phyloP scores from a whole-genome alignment of 2,797 vertebrate genomes.

The Calcarius lapponicus region DNA sequence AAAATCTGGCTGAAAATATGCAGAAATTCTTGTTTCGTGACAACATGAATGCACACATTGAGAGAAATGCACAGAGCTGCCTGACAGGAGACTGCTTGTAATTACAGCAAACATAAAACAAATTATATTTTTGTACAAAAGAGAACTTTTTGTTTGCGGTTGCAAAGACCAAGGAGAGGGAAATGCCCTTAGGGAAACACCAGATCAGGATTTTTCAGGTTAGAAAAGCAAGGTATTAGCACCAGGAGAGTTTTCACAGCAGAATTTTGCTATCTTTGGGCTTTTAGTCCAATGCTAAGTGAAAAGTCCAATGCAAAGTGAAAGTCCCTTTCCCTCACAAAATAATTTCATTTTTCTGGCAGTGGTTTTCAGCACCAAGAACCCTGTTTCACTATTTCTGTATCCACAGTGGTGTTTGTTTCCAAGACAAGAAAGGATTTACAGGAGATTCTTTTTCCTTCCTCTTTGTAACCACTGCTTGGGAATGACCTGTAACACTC shows the following conservation, averaged over 20 bases:
- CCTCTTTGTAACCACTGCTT: neutral
- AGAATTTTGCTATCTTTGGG: neutral
- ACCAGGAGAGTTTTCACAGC: neutral
- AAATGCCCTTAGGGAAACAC: neutral
- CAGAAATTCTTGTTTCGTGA: neutral
- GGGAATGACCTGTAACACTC: neutral
- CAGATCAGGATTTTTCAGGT: neutral
- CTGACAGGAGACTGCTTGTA: neutral
- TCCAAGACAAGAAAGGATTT: neutral
- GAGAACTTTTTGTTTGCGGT: neutral
- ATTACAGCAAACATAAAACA: conserved; percentile 2
- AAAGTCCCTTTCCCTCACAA: neutral
- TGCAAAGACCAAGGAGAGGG: neutral
- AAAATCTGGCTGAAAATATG: neutral
- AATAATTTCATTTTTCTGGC: neutral
- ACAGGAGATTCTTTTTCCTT: neutral
- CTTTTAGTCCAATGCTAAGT: neutral
- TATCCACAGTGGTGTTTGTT: neutral
- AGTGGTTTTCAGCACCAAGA: neutral
- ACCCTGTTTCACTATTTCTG: neutral
- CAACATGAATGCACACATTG: neutral
- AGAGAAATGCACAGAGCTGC: neutral
- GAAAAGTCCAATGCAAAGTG: neutral
- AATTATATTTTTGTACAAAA: neutral
- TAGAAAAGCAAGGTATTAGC: neutral